Evolutionary conservation across 2,888 invertebrate genomes (phyloP).

Genomic region (Lasioglossum oenotherae): DNA sequence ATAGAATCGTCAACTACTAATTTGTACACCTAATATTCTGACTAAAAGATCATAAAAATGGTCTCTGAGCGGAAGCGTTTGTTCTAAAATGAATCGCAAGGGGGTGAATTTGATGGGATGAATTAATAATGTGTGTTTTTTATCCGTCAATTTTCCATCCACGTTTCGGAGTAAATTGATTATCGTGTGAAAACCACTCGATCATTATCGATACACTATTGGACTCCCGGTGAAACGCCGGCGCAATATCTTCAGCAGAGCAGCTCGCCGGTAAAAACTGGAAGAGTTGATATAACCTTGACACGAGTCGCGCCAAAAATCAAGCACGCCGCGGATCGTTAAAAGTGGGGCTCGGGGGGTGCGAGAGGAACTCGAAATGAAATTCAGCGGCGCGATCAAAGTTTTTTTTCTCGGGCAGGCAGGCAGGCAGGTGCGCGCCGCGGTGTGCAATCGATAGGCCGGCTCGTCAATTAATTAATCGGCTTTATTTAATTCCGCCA

Average conservation of each 20-base stretch:
- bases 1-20: too few relatives aligned
- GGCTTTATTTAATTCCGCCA: not conserved
- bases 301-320: slow-evolving; percentile 53
- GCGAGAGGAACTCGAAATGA: slow-evolving; percentile 30
- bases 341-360: slow-evolving; percentile 33
- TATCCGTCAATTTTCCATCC: not conserved
- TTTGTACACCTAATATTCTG: not conserved
- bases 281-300: slow-evolving; percentile 56
- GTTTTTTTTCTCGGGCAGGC: slow-evolving; percentile 12
- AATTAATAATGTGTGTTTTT: not conserved
- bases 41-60: not conserved
- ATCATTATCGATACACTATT: not conserved
- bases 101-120: not conserved
- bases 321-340: slow-evolving; percentile 60
- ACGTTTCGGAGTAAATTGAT: not conserved
- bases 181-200: not conserved
- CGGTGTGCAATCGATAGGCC: slow-evolving; percentile 9
- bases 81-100: not conserved
- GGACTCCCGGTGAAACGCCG: not conserved
- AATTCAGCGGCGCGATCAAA: slow-evolving; percentile 52
- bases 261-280: slow-evolving; percentile 12
- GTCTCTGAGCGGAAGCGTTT: not conserved
- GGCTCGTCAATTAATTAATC: slow-evolving; percentile 38
- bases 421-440: slow-evolving; percentile 17
- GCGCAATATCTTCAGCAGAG: slow-evolving; percentile 14